Percentiles rank a stretch among this genome's conserved stretches.
Conservation (phyloP, 2,797 vertebrate genomes). For the Typhlichthys eigenmanni region DNA sequence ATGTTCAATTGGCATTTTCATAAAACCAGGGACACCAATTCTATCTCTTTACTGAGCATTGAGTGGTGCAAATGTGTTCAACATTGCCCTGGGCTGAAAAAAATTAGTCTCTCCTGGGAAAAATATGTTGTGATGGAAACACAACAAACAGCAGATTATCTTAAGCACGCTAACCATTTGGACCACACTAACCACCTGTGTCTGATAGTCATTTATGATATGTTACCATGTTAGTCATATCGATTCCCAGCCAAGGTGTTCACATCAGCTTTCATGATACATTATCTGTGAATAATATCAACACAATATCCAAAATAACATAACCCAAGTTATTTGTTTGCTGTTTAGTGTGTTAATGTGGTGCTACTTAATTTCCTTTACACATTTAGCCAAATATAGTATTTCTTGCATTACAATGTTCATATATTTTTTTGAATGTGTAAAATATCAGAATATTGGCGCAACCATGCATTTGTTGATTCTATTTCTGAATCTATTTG, state of each 20-base stretch:
- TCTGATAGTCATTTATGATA: constrained; percentile 51
- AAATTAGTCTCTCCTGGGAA: constrained; percentile 50
- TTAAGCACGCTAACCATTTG: constrained; percentile 53
- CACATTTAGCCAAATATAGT: too few relatives aligned
- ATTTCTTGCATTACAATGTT: too few relatives aligned
- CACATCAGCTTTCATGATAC: constrained; percentile 45
- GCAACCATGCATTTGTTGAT: too few relatives aligned
- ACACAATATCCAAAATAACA: not conserved
- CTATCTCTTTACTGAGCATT: constrained; percentile 76
- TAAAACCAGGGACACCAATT: constrained; percentile 72
- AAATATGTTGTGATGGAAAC: constrained; percentile 50
- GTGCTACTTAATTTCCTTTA: too few relatives aligned
- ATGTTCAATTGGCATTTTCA: constrained; percentile 54
- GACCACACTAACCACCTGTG: constrained; percentile 68
- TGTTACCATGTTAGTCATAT: constrained; percentile 37
- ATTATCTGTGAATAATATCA: constrained; percentile 39
- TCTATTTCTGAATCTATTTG: too few relatives aligned
- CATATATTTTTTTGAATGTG: too few relatives aligned
- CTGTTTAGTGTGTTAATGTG: not conserved
- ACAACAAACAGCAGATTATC: constrained; percentile 66
- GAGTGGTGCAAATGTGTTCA: constrained; percentile 63
- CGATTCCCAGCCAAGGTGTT: constrained; percentile 62
- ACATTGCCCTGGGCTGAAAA: constrained; percentile 61
- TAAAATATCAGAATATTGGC: too few relatives aligned
- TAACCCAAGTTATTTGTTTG: constrained; percentile 7